These are phyloP conservation scores for Probaryconus sp. DNA, from an alignment of 1,140 invertebrate genomes.

Conservation along the genomic window DNA sequence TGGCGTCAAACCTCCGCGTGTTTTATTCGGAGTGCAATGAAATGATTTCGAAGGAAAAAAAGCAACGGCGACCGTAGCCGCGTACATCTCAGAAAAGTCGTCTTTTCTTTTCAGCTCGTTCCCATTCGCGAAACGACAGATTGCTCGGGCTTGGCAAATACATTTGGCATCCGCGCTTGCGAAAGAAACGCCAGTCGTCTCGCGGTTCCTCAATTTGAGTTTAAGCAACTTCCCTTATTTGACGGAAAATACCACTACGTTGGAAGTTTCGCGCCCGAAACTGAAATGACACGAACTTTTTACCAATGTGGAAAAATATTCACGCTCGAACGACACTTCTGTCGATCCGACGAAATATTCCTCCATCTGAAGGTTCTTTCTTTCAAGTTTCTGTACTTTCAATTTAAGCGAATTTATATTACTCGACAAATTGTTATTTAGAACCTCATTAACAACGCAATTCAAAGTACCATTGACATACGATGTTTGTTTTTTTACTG, in stretches of 20 bases:
- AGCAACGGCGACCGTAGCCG: background rate
- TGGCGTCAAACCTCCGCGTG: no score
- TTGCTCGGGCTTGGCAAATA: constrained; percentile 35
- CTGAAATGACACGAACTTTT: constrained; percentile 30
- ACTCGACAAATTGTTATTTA: constrained; percentile 2
- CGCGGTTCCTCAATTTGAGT: constrained; percentile 23
- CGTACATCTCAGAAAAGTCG: constrained; percentile 44
- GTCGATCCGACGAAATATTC: constrained; percentile 31
- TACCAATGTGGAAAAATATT: constrained; percentile 40
- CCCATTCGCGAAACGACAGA: constrained; percentile 19
- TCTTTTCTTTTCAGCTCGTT: constrained; percentile 57
- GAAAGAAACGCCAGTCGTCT: constrained; percentile 41
- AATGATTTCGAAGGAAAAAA: constrained; percentile 15
- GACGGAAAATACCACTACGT: constrained; percentile 23
- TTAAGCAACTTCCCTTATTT: constrained; percentile 41
- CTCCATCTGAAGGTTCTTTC: constrained; percentile 27
- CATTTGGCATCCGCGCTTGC: constrained; percentile 35
- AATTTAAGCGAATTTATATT: constrained; percentile 9
- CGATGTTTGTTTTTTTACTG: no score
- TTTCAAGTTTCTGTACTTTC: constrained; percentile 14
- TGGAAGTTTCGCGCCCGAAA: constrained; percentile 22
- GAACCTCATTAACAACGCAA: no score
- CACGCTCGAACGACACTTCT: constrained; percentile 27
- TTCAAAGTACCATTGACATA: no score
- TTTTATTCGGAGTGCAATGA: constrained; percentile 18